Base-by-base conservation (phyloP, 2,113 vertebrate species). In the Melanostigma gelatinosum region DNA sequence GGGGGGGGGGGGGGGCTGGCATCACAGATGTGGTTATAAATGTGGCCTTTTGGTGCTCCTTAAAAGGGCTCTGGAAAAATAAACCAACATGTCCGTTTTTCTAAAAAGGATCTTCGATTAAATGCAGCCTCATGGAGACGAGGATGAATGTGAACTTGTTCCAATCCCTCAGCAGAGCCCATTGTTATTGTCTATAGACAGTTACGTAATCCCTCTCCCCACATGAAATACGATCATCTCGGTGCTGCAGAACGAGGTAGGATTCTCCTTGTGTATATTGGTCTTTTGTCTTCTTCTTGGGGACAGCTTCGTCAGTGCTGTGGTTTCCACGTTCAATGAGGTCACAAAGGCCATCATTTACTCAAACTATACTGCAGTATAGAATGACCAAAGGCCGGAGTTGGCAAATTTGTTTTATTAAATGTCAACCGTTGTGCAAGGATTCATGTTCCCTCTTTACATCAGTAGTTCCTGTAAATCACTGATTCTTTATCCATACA, bases 81-180 rank as follows among this genome's bases (percentile, higher is more conserved):
- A 78, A 66, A 64, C 18, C 7, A 46, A 40, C n/a, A 58, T 34
- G 40, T 46, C 42, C 34, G n/a, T 20, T 29, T 74, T 61, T 73
- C 70, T 80, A 84, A 65, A 82, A 84, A 42, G 70, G 24, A 76
- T 77, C 78, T 22, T 1, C 57, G 69, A 76, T 65, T 71, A 82
- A 85, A 80, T 67, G 67, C 27, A 13, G 74, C 66, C 79, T 72
- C 55, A 46, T 78, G 70, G 82, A 89, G 84, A 85, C 75, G 58
- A 65, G 69, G 63, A 72, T 77, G 27, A 77, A 78, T 38, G 50
- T 54, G 79, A 82, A 77, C 60, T 77, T 73, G 64, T 82, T 69
- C 65, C 79, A 82, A 54, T 75, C 79, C 65, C 72, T 63, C 24
- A 54, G 60, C 64, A 79, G 54, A 88, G 62, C 64, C 72, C 63